Percentiles rank a stretch among this genome's conserved stretches.
phyloP scores from a whole-genome alignment of 2,888 invertebrate genomes.

The Eristalis arbustorum region DNA sequence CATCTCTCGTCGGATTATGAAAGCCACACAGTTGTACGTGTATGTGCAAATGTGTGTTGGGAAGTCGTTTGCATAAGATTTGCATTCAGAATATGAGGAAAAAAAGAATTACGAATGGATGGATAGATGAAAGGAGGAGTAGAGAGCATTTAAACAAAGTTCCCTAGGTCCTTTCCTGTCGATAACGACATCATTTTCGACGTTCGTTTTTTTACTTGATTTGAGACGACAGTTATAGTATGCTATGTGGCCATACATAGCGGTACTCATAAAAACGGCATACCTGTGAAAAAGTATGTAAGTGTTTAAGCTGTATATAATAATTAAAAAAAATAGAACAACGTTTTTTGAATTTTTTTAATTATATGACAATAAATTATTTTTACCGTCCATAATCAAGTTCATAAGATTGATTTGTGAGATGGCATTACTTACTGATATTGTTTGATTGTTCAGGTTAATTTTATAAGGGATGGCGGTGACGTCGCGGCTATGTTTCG shows the following conservation, averaged over 20 bases:
- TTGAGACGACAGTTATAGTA: not conserved
- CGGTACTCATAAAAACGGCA: not conserved
- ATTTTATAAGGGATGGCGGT: no score
- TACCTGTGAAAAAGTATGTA: no score
- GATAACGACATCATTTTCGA: constrained; percentile 58
- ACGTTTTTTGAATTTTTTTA: no score
- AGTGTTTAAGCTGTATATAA: no score
- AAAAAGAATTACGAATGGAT: constrained; percentile 27
- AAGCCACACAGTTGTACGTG: constrained; percentile 50
- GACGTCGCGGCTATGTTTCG: no score
- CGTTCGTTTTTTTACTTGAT: not conserved
- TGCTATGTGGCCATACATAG: not conserved
- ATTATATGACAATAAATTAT: no score
- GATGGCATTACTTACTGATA: no score
- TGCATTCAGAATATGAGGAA: constrained; percentile 55
- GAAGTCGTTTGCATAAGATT: constrained; percentile 66
- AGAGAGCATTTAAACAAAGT: constrained; percentile 38
- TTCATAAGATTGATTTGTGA: no score
- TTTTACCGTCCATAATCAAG: no score
- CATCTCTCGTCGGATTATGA: constrained; percentile 62
- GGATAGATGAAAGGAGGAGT: not conserved
- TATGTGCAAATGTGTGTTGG: constrained; percentile 21
- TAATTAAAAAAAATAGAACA: no score
- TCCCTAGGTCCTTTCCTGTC: constrained; percentile 47
- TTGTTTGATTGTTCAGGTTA: no score